Evolutionary conservation across 2,113 vertebrate genomes (phyloP).

Genomic region (Cygnus atratus): DNA sequence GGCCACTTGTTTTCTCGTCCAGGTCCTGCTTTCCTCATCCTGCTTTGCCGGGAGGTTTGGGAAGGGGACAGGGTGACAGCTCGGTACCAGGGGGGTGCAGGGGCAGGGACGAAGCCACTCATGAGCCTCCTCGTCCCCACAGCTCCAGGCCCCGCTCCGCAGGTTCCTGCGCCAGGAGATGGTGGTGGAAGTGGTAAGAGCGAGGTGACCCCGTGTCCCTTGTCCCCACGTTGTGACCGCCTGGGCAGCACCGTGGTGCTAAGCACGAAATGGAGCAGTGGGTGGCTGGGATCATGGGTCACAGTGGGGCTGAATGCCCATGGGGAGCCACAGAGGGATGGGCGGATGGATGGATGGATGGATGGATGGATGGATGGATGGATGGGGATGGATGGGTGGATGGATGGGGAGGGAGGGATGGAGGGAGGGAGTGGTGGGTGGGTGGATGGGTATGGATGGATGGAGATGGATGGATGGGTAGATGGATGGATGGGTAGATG

Average conservation of each 20-base stretch:
- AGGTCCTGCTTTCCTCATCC: background rate
- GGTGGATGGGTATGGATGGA: background rate
- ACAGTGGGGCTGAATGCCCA: too few relatives aligned
- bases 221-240: background rate
- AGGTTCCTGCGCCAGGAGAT: constrained; percentile 98
- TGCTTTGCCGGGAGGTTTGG: background rate
- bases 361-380: background rate
- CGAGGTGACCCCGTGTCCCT: accelerated
- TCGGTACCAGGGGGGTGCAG: background rate
- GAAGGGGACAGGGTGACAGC: accelerated
- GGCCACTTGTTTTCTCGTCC: background rate
- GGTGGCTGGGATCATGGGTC: background rate
- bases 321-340: too few relatives aligned
- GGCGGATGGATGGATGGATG: background rate
- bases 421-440: background rate
- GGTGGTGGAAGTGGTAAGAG: constrained; percentile 95
- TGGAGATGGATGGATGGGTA: accelerated
- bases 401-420: background rate
- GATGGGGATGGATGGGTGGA: accelerated
- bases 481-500: background rate
- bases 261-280: accelerated
- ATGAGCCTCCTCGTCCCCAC: background rate
- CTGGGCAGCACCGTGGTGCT: background rate
- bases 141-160: constrained; percentile 94
- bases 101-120: background rate